These are phyloP conservation scores for Bursaphelenchus mucronatus DNA, from an alignment of 1,140 invertebrate species.

Conservation along the genomic window DNA sequence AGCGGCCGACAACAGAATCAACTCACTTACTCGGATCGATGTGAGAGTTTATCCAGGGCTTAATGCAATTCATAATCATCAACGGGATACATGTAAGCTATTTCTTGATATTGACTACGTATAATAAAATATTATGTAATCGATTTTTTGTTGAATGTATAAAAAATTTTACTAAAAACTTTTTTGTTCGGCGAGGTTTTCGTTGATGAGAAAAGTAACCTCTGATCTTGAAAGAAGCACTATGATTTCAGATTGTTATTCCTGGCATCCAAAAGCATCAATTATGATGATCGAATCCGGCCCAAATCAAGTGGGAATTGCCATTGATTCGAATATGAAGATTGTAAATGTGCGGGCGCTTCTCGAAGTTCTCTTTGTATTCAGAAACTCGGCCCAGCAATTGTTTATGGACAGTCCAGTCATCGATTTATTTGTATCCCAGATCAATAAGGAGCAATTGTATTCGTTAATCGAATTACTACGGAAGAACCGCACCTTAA, in stretches of 20 bases:
- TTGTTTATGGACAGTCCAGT: conserved; percentile 52
- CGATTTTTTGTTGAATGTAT: background rate
- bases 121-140: conserved; percentile 16
- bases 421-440: conserved; percentile 54
- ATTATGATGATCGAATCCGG: conserved; percentile 48
- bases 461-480: conserved; percentile 44
- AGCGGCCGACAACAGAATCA: conserved; percentile 43
- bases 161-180: conserved; percentile 8
- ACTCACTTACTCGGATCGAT: conserved; percentile 46
- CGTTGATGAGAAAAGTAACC: background rate
- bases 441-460: conserved; percentile 55
- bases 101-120: background rate
- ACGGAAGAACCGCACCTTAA: conserved; percentile 29
- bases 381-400: conserved; percentile 47
- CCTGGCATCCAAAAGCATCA: conserved; percentile 54
- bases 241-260: conserved; percentile 40
- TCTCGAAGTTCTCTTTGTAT: conserved; percentile 37
- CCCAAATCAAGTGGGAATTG: conserved; percentile 48
- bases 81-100: conserved; percentile 27
- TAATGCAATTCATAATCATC: conserved; percentile 34
- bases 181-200: background rate
- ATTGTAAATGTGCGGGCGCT: conserved; percentile 42
- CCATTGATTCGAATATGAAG: conserved; percentile 49
- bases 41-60: conserved; percentile 52
- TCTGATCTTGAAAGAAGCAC: background rate